Evolutionary conservation across 1,140 invertebrate genomes (phyloP), one percentile per base, ranked within the genome.

Genomic region (Halictus rubicundus): DNA sequence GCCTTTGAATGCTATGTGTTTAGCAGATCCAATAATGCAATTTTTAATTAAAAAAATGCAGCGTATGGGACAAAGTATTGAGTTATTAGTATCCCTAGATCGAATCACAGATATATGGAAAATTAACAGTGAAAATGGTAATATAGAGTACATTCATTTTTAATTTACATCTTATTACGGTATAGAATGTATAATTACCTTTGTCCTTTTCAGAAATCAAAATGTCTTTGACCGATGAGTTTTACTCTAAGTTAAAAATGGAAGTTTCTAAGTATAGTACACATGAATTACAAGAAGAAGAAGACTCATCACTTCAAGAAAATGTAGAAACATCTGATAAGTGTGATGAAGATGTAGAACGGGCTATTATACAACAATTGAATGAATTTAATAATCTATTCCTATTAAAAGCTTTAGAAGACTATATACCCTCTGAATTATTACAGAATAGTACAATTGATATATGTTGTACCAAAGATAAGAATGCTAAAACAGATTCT

Each of bases 11-110:
- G 42, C 75, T 52, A 66, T 88, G 60, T 91, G 88, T 68, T 42
- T 79, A 25, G 68, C 73, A 23, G 92, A 93, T 86, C 92, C 92
- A 16, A 81, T 93, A 27, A 91, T 93, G 84, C 89, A 89, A 77
- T 80, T 92, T 65, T 82, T 93, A 63, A 63, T 91, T 19, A 81
- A 88, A 52, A 93, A 93, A 85, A 87, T 93, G 7, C 87, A 83
- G 78, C 89, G 92, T 85, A 92, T 93, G 83, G 92, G 92, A 61
- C 86, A 89, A 66, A 93, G 89, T 78, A 89, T 93, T 42, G 92
- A 93, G 71, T 87, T 93, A 9, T 86, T 93, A 19, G 88, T 92
- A 19, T 91, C 90, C 32, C 82, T 93, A 19, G 89, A 92, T 75
- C 88, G 92, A 46, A 89, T 93, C 52, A 88, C 91, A 1, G 91